Percentiles rank a stretch among this genome's conserved stretches.
These are phyloP conservation scores for Camponotus vicinus DNA, from an alignment of 1,140 invertebrate species.

Conservation along the genomic window DNA sequence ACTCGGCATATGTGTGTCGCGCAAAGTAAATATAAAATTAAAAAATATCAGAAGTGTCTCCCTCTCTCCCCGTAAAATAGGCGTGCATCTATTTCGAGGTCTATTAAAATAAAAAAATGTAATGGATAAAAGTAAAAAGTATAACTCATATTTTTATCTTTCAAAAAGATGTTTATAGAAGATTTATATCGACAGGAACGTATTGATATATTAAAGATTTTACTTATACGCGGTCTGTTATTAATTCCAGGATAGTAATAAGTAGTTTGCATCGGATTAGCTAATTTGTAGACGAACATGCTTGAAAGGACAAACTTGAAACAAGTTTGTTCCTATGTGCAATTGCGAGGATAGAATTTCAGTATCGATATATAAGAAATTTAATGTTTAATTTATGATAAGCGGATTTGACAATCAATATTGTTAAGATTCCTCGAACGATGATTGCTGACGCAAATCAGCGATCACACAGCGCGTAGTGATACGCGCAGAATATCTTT, in stretches of 20 bases:
- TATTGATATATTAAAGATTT: not conserved
- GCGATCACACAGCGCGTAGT: not conserved
- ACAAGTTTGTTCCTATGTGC: conserved; percentile 7
- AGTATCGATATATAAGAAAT: not conserved
- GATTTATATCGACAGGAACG: not conserved
- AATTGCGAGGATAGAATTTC: not conserved
- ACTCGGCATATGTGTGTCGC: not conserved
- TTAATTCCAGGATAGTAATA: not conserved
- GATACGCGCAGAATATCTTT: not conserved
- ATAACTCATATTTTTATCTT: not conserved
- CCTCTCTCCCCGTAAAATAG: not conserved
- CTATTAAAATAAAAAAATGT: not conserved
- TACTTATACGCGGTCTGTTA: not conserved
- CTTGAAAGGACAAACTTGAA: not conserved
- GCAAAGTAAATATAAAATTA: not conserved
- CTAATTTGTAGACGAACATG: conserved; percentile 22
- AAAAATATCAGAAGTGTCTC: not conserved
- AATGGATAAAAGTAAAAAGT: too few relatives aligned
- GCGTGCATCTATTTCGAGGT: not conserved
- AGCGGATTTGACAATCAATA: not conserved
- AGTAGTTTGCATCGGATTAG: not conserved
- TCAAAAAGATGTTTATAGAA: not conserved
- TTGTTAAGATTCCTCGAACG: conserved; percentile 39
- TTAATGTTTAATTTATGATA: not conserved
- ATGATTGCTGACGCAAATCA: conserved; percentile 17